These are phyloP conservation scores for Malachius bipustulatus DNA, from an alignment of 2,888 invertebrate genomes.

Conservation along the genomic window DNA sequence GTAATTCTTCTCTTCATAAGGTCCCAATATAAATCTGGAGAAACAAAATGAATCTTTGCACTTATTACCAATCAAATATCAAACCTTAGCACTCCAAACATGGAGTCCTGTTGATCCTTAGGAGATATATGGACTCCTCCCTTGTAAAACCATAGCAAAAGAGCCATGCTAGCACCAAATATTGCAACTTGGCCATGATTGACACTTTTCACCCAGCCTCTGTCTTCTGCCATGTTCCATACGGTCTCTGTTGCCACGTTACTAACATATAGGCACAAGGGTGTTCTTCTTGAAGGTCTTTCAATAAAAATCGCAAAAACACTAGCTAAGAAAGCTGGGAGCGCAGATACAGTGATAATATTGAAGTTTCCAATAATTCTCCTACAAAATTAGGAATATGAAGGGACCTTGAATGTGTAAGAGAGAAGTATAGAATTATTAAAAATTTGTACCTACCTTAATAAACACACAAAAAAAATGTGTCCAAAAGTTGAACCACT, in stretches of 20 bases:
- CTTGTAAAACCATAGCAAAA: slow-evolving; percentile 47
- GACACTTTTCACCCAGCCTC: slow-evolving; percentile 49
- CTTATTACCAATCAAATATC: too few species aligned
- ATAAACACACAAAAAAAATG: slow-evolving; percentile 54
- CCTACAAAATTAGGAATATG: slow-evolving; percentile 37
- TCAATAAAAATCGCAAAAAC: slow-evolving; percentile 64
- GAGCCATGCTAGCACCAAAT: slow-evolving; percentile 50
- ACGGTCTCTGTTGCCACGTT: slow-evolving; percentile 74
- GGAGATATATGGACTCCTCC: slow-evolving; percentile 40
- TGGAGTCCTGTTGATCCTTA: slow-evolving; percentile 41
- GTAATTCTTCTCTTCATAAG: slow-evolving; percentile 44
- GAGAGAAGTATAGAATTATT: too few species aligned
- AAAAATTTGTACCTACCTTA: too few species aligned
- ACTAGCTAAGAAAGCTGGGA: slow-evolving; percentile 62
- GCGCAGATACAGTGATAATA: slow-evolving; percentile 54
- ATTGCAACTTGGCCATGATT: slow-evolving; percentile 54
- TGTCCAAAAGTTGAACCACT: slow-evolving; percentile 64
- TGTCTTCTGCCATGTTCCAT: slow-evolving; percentile 56
- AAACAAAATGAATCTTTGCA: too few species aligned
- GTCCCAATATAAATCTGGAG: slow-evolving; percentile 48
- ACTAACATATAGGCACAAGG: slow-evolving; percentile 67
- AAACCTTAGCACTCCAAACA: slow-evolving; percentile 52
- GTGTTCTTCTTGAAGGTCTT: slow-evolving; percentile 57
- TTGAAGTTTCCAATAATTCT: slow-evolving; percentile 54
- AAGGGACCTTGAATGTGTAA: too few species aligned